These are phyloP conservation scores for Oxygymnocypris stewartii DNA, from an alignment of 2,113 vertebrate genomes.

Conservation along the genomic window DNA sequence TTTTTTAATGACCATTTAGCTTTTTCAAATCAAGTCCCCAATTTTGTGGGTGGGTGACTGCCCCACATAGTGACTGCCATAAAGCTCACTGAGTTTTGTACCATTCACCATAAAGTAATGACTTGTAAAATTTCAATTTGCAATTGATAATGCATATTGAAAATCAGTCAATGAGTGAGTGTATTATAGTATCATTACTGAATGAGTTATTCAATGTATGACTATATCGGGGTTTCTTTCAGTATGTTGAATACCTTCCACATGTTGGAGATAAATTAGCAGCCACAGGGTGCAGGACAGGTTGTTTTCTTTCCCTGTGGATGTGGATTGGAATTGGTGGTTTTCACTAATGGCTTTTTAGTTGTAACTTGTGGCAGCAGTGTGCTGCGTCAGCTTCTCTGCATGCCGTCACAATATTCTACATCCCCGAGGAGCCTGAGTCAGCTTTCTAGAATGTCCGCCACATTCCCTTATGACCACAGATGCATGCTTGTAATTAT, in stretches of 20 bases:
- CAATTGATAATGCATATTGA: not conserved
- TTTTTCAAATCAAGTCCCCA: no score
- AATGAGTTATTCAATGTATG: not conserved
- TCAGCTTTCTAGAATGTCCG: constrained; percentile 27
- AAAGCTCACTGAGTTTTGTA: no score
- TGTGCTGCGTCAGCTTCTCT: constrained; percentile 41
- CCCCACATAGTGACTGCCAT: no score
- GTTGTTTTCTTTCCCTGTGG: not conserved
- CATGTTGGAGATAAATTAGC: not conserved
- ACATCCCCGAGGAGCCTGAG: constrained; percentile 30
- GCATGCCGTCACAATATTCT: constrained; percentile 38
- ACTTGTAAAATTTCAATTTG: no score
- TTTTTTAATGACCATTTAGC: no score
- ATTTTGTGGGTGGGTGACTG: no score
- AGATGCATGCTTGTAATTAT: not conserved
- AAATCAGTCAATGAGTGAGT: not conserved
- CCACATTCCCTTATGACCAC: not conserved
- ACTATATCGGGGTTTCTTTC: not conserved
- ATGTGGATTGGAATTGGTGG: constrained; percentile 40
- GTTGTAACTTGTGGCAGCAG: constrained; percentile 29
- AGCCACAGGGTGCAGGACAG: not conserved
- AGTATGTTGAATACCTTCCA: not conserved
- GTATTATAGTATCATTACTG: not conserved
- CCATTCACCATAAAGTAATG: no score
- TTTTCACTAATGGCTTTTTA: constrained; percentile 53